Conservation (phyloP, 2,113 vertebrate genomes). For the Melanotaenia duboulayi region DNA sequence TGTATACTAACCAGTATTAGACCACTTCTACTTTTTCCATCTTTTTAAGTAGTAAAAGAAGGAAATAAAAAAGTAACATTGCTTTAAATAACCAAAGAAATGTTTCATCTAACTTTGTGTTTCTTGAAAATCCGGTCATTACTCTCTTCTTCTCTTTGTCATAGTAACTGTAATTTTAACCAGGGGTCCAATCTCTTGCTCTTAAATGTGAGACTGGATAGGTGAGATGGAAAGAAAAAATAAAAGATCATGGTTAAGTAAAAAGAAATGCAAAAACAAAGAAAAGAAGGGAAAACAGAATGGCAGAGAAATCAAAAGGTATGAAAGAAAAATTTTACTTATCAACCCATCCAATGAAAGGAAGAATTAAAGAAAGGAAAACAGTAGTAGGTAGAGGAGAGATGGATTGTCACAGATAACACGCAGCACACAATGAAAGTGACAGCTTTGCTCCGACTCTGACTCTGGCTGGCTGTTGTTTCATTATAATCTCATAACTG, state of each 20-base stretch:
- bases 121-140: background rate
- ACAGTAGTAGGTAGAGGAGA: conserved; percentile 33
- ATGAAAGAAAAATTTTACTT: conserved; percentile 12
- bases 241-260: too few relatives aligned
- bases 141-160: background rate
- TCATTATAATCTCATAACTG: conserved; percentile 80
- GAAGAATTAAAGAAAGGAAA: conserved; percentile 42
- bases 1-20: background rate
- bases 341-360: conserved; percentile 5
- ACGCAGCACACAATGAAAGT: conserved; percentile 64
- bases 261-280: background rate
- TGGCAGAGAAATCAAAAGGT: background rate
- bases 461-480: conserved; percentile 70
- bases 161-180: background rate
- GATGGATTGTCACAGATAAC: conserved; percentile 59
- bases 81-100: background rate
- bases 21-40: background rate
- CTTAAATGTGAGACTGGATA: background rate
- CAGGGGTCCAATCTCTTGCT: background rate
- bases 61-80: background rate
- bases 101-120: background rate
- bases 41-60: background rate
- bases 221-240: background rate
- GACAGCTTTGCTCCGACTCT: conserved; percentile 68
- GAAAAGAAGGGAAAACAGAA: background rate